These are phyloP conservation scores for Quadroppia sp. DNA, from an alignment of 2,888 invertebrate genomes.

Conservation along the genomic window DNA sequence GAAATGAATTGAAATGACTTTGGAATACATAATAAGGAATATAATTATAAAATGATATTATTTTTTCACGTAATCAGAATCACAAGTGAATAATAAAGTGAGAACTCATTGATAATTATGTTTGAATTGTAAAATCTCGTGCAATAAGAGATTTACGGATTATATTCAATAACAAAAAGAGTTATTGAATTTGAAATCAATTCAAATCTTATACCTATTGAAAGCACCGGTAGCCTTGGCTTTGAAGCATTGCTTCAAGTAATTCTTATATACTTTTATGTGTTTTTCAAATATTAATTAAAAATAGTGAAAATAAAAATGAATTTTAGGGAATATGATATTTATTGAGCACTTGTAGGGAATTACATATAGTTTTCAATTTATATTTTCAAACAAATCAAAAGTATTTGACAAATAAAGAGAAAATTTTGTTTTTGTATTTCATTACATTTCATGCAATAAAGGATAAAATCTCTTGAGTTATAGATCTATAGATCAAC, in stretches of 20 bases:
- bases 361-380: not conserved
- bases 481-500: too few species aligned
- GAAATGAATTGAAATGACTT: not conserved
- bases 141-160: not conserved
- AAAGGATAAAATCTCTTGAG: not conserved
- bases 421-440: not conserved
- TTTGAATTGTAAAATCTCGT: not conserved
- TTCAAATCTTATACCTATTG: not conserved
- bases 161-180: not conserved
- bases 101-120: not conserved
- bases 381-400: not conserved
- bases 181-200: not conserved
- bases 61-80: too few species aligned
- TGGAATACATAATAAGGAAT: not conserved
- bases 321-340: too few species aligned
- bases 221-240: not conserved
- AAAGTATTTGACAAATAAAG: not conserved
- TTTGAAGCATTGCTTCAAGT: not conserved
- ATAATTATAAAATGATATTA: not conserved
- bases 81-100: too few species aligned
- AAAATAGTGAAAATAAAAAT: too few species aligned
- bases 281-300: too few species aligned
- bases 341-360: not conserved
- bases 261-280: too few species aligned
- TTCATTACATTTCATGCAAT: not conserved